Evolutionary conservation across 2,113 vertebrate genomes (phyloP), one percentile per base, ranked within the genome.

Genomic region (Sander lucioperca): DNA sequence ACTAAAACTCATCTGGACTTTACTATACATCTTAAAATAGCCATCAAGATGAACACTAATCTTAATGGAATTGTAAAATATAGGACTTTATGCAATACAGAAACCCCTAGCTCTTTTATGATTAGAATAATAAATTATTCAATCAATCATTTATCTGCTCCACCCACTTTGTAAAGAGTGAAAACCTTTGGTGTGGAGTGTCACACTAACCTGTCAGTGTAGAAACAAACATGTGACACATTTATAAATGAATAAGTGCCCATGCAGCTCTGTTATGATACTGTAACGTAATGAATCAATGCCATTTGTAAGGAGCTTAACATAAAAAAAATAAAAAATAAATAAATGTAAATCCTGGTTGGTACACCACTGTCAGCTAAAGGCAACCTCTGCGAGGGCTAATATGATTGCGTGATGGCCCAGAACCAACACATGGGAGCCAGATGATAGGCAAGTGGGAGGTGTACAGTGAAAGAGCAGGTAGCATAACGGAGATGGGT

Each of bases 401-500:
- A 71, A 73, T 69, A 51, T 56, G 66, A 66, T 51, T 59, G 59
- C 47, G 73, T 48, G 67, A 74, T 43, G 30, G 66, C 74, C 47
- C 27, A 68, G 51, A 74, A 81, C 30, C 54, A 63, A 73, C 82
- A 65, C 68, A 86, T 88, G 84, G 73, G 57, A 66, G 81, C 75
- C 63, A 82, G 84, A 84, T 85, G 81, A 88, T 16, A 27, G 76
- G 71, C 66, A 69, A 78, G 83, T 79, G 79, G 88, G 85, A 87
- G 72, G 74, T 54, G 79, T 69, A 48, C 45, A 65, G 61, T 45
- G 82, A 88, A 64, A 48, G 50, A 89, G 87, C 85, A 89, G 89
- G 83, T 88, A 90, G 69, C 79, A 80, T 75, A 79, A 86, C 16
- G 47, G 80, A 36, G 80, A 86, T 90, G 86, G 87, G 87, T 82